Evolutionary conservation across 1,140 invertebrate species (phyloP), one percentile per base, ranked within the genome.

Genomic region (Drosophila aff.): DNA sequence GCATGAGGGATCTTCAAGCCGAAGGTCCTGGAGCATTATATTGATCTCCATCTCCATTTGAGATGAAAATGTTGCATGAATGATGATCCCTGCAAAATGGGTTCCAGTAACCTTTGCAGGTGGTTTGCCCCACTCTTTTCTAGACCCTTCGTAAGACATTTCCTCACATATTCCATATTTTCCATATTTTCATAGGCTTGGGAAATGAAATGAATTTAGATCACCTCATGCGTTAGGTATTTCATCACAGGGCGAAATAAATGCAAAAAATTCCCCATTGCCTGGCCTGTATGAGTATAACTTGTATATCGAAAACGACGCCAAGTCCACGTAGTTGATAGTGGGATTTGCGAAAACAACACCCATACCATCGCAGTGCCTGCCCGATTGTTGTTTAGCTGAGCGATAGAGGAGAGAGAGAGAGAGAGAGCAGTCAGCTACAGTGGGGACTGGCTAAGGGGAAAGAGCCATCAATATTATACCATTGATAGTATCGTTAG

Each of bases 181-280:
- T 13, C 2, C 2, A 33, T 0, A 44, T 28, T 75, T 74, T 52
- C 47, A 33, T 16, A 13, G 13, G 3, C 16, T 47, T 40, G 40
- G 4, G 68, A 74, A 75, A 75, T 46, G n/a, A 33, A 16, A 11
- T 61, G 13, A 33, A 23, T 13, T 50, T 66, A 23, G 13, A 31
- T 41, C 46, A 65, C 18, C 16, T 43, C 9, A 26, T 3, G 3
- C 13, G 16, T 55, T 31, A 3, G 36, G 33, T 63, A 79, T 82
- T 82, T 82, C 81, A 83, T 53, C 71, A 83, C 26, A 43, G 18
- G 57, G 58, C 44, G 81, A 76, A 83, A 83, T n/a, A 40, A 55
- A 21, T 5, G 11, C 44, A 28, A 33, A 28, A 79, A 64, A 52
- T 7, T 47, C 46, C 67, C 44, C 38, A n/a, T 13, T 11, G 21